Evolutionary conservation across 2,888 invertebrate species (phyloP).

Genomic region (Esperia sulphurella): DNA sequence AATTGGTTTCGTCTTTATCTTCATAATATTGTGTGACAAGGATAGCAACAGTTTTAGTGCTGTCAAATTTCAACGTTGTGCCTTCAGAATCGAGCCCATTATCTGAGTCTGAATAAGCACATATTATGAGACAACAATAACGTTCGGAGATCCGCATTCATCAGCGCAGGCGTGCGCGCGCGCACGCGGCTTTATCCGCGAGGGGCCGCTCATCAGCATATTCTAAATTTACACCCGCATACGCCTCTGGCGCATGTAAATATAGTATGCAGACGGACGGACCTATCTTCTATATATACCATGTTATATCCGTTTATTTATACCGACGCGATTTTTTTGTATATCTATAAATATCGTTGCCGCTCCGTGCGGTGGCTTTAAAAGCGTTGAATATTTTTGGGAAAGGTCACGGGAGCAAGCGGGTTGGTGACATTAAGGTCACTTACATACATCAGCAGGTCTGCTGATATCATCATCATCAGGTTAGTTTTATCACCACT

Average conservation of each 20-base stretch:
- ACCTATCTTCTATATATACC: slow-evolving; percentile 21
- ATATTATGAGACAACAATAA: too few relatives aligned
- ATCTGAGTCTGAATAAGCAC: too few relatives aligned
- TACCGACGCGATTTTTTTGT: slow-evolving; percentile 25
- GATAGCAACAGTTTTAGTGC: too few relatives aligned
- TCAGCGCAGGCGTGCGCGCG: slow-evolving; percentile 3
- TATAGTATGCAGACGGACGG: slow-evolving; percentile 47
- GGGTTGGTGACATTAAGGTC: background rate
- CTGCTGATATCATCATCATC: too few relatives aligned
- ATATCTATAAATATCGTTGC: slow-evolving; percentile 30
- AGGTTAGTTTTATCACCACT: too few relatives aligned
- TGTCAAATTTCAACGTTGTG: too few relatives aligned
- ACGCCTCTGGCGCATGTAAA: slow-evolving; percentile 43
- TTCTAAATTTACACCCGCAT: slow-evolving; percentile 50
- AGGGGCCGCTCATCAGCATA: slow-evolving; percentile 48
- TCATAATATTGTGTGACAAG: too few relatives aligned
- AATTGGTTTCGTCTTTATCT: too few relatives aligned
- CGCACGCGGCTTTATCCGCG: slow-evolving; percentile 5
- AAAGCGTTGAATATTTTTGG: slow-evolving; percentile 45
- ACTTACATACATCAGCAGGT: too few relatives aligned
- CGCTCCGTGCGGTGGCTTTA: slow-evolving; percentile 29
- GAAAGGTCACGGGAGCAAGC: slow-evolving; percentile 65
- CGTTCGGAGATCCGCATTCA: background rate
- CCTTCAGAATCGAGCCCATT: too few relatives aligned
- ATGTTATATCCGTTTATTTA: slow-evolving; percentile 35